Conservation (phyloP, 2,113 vertebrate species). For the Neomonachus schauinslandi region DNA sequence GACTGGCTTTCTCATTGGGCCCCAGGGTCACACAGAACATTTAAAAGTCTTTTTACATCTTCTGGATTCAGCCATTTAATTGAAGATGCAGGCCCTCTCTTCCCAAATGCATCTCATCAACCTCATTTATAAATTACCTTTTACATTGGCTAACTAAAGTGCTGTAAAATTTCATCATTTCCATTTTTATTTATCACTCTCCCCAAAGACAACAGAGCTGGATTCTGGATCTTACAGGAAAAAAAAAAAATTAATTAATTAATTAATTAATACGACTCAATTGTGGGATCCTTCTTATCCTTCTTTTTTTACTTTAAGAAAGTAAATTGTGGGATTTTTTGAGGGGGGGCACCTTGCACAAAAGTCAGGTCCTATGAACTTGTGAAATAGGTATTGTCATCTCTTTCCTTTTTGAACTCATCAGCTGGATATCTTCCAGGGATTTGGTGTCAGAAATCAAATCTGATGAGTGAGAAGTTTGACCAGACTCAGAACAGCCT, state of each 20-base stretch:
- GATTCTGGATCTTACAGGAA: not conserved
- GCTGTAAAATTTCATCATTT: not conserved
- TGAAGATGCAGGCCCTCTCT: not conserved
- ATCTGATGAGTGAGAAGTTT: constrained; percentile 22
- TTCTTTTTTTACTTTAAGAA: not conserved
- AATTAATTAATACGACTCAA: not conserved
- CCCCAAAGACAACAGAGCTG: not conserved
- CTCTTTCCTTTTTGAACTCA: not conserved
- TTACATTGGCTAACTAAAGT: not conserved
- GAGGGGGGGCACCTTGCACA: not conserved
- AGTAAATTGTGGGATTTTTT: not conserved
- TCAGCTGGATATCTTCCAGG: constrained; percentile 38
- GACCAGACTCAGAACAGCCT: not conserved
- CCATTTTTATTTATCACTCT: constrained; percentile 4
- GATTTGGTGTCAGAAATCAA: constrained; percentile 67
- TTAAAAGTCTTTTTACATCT: not conserved
- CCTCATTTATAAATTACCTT: not conserved
- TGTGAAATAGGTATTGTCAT: not conserved
- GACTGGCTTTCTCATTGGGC: not conserved
- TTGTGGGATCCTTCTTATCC: not conserved
- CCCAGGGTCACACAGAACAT: not conserved
- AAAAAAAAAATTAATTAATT: not conserved
- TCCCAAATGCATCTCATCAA: not conserved
- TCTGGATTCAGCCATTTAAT: not conserved
- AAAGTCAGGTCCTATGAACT: not conserved